Base-by-base conservation (phyloP, 2,888 invertebrate genomes). In the Eupithecia abbreviata region DNA sequence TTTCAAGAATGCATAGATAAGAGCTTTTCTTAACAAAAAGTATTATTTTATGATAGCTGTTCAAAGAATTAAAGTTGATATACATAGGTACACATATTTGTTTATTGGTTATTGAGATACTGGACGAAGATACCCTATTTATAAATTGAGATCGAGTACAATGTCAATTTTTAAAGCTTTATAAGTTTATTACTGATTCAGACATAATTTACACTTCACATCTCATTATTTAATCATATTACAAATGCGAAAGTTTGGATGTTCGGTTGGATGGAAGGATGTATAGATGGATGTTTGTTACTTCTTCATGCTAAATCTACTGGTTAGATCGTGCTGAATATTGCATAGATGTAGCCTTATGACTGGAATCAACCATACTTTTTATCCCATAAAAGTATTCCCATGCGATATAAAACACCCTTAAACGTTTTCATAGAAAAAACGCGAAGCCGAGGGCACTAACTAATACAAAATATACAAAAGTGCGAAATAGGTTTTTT, bases 51-150 rank as follows among this genome's bases (percentile, higher is more conserved):
- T 69, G 45, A 62, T 47, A 12, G 5, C 18, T 45, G 5, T 69
- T 49, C 47, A 30, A 47, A n/a, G 47, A 47, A 45, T 47, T 18
- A 42, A 45, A 47, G 12, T 69, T 15, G n/a, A 47, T 18, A 69
- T 67, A 58, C 58, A 6, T n/a, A 58, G 1, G 7, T 58, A 55
- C 55, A 2, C 15, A 6, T n/a, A 18, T 43, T 47, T 49, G 47
- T 69, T 47, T 69, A 49, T 69, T 18, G 43, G 67, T 30, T 30
- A 30, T 30, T 30, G 18, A 45, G 10, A 9, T 65, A 65, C 12
- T 65, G 30, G 9, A 62, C 4, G 9, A 62, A 12, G 79, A 71
- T 83, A 85, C 80, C 85, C 87, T 81, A 86, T 81, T 85, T 87
- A 84, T 79, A 68, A 30, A 51, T 72, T 41, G 81, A 78, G 62